These are phyloP conservation scores for Haliaeetus leucogaster DNA, from an alignment of 2,113 vertebrate species.

Conservation along the genomic window DNA sequence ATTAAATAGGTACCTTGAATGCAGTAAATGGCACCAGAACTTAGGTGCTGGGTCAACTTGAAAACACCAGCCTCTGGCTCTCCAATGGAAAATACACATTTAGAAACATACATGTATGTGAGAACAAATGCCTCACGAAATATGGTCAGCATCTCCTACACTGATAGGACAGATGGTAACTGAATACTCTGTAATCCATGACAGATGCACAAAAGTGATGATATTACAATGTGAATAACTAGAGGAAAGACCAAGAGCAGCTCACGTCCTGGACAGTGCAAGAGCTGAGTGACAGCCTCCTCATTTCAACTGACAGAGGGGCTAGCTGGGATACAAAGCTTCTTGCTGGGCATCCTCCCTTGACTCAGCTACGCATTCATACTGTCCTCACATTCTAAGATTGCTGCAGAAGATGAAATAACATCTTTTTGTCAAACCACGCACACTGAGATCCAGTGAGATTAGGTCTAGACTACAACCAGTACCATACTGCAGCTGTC, in stretches of 20 bases:
- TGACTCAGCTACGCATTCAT: not conserved
- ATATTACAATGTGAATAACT: not conserved
- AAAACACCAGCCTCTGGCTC: not conserved
- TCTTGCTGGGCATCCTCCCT: not conserved
- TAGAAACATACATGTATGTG: rapidly evolving
- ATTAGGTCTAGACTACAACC: not conserved
- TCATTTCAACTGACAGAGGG: not conserved
- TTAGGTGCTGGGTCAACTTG: not conserved
- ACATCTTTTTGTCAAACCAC: not conserved
- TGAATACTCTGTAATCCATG: not conserved
- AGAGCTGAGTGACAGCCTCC: not conserved
- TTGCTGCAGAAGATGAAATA: not conserved
- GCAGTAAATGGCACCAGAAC: not conserved
- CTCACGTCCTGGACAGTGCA: not conserved
- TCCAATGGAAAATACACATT: not conserved
- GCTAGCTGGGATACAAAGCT: not conserved
- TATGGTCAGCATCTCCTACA: not conserved
- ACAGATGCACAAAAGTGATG: not conserved
- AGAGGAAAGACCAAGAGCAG: not conserved
- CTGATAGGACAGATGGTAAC: not conserved
- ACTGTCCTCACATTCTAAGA: not conserved
- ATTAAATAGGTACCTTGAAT: not conserved
- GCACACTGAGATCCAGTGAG: not conserved
- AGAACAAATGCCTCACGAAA: not conserved
- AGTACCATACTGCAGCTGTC: not conserved